Evolutionary conservation across 2,113 vertebrate species (phyloP), one percentile per base, ranked within the genome.

Genomic region (Halichoerus grypus): DNA sequence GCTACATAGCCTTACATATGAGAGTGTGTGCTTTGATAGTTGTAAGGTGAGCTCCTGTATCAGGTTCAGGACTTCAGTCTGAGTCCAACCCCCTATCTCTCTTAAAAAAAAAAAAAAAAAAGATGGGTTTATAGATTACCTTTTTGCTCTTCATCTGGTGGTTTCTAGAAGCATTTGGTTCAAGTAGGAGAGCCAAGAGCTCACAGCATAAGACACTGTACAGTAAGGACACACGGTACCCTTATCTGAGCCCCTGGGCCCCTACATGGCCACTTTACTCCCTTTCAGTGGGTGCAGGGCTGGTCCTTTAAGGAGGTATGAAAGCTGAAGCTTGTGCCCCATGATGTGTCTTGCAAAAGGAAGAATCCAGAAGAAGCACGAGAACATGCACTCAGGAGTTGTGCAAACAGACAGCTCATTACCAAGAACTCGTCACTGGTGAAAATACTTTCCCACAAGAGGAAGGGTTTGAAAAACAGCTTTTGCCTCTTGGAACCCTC

Each of bases 401-500:
- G 10, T 21, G 26, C 71, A 95, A 67, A 61, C 53, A 72, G 65
- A 53, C 10, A 81, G 46, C 31, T 57, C 80, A 5, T 77, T 87
- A 46, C 10, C 59, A 65, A 86, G 49, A 83, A 69, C 28, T 63
- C 8, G 57, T 94, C 61, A 16, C 55, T 76, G 51, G 39, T 28
- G 31, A 84, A 67, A 81, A 59, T 42, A 53, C n/a, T 85, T 81
- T 42, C 36, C 65, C 53, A 36, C 71, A 55, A 77, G 63, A 76
- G 26, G 18, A 83, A 67, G 82, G 18, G 33, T 51, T 72, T 94
- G 51, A 85, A 91, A 94, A 88, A 69, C 6, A 72, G 53, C 51
- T 77, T 65, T 80, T 81, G 72, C 59, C 26, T 97, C 49, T 85
- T 76, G n/a, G 65, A 94, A 81, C 51, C 61, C 42, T 91, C 63